Percentiles rank a stretch among this genome's conserved stretches.
phyloP scores from a whole-genome alignment of 2,797 vertebrate genomes.

The Rhabdomys pumilio region DNA sequence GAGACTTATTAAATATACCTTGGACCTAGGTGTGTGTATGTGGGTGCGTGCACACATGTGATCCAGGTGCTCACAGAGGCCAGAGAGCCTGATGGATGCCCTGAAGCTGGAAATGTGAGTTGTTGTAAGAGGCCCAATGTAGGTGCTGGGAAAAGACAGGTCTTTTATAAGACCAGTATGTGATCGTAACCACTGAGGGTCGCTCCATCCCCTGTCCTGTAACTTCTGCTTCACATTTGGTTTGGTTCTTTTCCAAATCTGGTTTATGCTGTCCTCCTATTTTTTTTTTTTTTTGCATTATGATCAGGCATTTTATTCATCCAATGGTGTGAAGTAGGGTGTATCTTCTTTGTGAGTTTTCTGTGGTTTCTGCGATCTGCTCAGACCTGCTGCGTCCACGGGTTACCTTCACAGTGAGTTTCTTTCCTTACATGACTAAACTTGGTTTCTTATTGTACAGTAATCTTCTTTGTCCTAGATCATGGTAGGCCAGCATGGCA shows the following conservation, averaged over 20 bases:
- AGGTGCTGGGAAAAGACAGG: not conserved
- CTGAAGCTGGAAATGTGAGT: not conserved
- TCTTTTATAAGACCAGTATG: not conserved
- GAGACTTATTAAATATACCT: not conserved
- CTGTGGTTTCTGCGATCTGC: not conserved
- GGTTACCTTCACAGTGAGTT: not conserved
- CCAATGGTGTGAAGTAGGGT: not conserved
- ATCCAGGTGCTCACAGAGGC: not conserved
- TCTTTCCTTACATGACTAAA: not conserved
- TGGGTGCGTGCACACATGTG: fast-evolving
- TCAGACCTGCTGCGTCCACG: not conserved
- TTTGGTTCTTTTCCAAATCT: constrained; percentile 16
- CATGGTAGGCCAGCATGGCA: not conserved
- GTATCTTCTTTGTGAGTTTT: not conserved
- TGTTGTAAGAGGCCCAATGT: no score
- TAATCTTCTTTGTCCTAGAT: not conserved
- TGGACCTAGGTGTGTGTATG: not conserved
- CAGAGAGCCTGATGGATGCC: not conserved
- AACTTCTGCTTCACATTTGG: not conserved
- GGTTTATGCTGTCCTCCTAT: not conserved
- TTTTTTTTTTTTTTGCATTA: not conserved
- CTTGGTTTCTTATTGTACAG: not conserved
- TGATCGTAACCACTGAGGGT: not conserved
- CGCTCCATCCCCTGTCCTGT: not conserved
- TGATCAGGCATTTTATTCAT: constrained; percentile 10